Evolutionary conservation across 37 sponge, comb jelly and placozoan genomes (phyloP).

Genomic region (Oscarella lobularis): DNA sequence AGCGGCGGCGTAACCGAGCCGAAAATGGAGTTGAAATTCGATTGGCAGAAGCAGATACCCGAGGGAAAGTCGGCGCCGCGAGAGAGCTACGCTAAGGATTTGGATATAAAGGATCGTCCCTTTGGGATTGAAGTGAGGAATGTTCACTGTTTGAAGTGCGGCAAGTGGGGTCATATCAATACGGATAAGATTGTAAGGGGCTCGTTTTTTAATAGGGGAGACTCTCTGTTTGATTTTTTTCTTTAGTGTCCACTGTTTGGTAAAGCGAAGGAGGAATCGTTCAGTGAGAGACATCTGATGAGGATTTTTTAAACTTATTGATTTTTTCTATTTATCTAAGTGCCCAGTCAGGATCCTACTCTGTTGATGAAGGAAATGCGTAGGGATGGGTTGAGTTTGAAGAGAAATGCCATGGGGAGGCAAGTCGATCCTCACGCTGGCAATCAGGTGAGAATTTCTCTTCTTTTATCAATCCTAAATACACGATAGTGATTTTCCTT

Average conservation of each 20-base stretch:
- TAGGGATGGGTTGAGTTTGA: slow-evolving; percentile 66
- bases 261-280: slow-evolving; percentile 15
- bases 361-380: slow-evolving; percentile 4
- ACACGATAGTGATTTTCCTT: background rate
- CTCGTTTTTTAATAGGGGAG: background rate
- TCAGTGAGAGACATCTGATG: background rate
- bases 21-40: slow-evolving; percentile 46
- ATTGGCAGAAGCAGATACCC: slow-evolving; percentile 66
- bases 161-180: slow-evolving; percentile 84
- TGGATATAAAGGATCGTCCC: slow-evolving; percentile 31
- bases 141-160: slow-evolving; percentile 87
- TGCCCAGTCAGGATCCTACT: background rate
- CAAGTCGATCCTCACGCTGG: slow-evolving; percentile 25
- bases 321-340: background rate
- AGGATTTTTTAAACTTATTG: background rate
- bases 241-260: slow-evolving; percentile 61
- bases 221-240: background rate
- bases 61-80: slow-evolving; percentile 38
- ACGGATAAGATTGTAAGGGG: slow-evolving; percentile 65
- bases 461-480: background rate
- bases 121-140: slow-evolving; percentile 69
- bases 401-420: slow-evolving; percentile 44
- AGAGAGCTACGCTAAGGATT: slow-evolving; percentile 40
- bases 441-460: slow-evolving; percentile 34
- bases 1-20: too few species aligned